Base-by-base conservation (phyloP, 2,113 vertebrate genomes). In the Odocoileus virginianus region DNA sequence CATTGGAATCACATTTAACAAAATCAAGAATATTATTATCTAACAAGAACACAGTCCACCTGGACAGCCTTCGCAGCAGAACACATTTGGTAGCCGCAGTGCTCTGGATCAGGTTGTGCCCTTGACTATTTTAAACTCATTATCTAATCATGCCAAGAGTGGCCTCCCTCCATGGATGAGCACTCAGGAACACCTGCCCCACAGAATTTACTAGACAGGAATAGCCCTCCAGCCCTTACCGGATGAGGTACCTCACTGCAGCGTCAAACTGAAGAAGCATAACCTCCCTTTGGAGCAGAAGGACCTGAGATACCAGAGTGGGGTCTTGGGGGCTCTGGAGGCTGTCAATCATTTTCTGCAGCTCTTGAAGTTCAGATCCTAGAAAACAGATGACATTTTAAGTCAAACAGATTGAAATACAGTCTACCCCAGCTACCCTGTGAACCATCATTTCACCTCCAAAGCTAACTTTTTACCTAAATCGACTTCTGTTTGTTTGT, bases 341-440 rank as follows among this genome's bases (percentile, higher is more conserved):
- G 86, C 94, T 92, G 79, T 98, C 98, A 13, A 98, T 97, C 98
- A 99, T 99, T 95, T 97, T 98, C 98, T 99, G 98, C 67, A 99
- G 78, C 55, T 99, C 99, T 96, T 93, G 98, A 94, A 99, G 98
- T 96, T 99, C 99, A 87, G 95, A 94, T n/a, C 97, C 99, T 99
- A 90, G 57, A 96, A 92, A 89, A 58, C 0, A 43, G 95, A 97
- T 33, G 55, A 78, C 36, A 60, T 87, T 57, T 87, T 25, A 81
- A 74, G 14, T 78, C 61, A 76, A 85, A 30, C 1, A 45, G 30
- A 40, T 16, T 61, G 71, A 83, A 52, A 78, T 40, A 27, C 2
- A 55, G 60, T 33, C 50, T 27, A 27, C 2, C 6, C 3, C 0
- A 52, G 36, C 60, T 30, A 61, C 30, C 40, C 2, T 52, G 27